These are phyloP conservation scores for Origma solitaria DNA, from an alignment of 2,113 vertebrate genomes.

Conservation along the genomic window DNA sequence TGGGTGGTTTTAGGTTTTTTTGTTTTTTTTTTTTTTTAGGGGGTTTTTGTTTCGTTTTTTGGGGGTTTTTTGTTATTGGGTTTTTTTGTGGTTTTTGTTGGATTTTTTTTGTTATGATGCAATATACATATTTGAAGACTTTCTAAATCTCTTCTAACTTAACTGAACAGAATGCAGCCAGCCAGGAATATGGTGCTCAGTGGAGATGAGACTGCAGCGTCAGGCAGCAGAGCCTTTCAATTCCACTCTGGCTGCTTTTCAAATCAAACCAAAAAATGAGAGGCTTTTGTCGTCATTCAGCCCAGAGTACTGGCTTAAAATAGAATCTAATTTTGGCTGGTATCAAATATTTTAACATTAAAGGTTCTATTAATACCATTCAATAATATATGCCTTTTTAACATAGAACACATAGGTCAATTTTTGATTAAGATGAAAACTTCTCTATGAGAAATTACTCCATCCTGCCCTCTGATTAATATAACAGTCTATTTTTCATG, in stretches of 20 bases:
- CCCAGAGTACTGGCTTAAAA: background rate
- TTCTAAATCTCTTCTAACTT: background rate
- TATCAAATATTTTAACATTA: slow-evolving; percentile 36
- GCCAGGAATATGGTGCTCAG: background rate
- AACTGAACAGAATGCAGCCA: background rate
- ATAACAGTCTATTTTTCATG: background rate
- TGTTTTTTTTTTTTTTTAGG: too few relatives aligned
- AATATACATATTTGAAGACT: background rate
- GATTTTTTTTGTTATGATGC: too few relatives aligned
- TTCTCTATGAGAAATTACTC: background rate
- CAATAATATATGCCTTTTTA: slow-evolving; percentile 48
- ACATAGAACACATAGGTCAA: background rate
- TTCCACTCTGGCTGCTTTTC: background rate
- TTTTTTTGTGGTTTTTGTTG: too few relatives aligned
- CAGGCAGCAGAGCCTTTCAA: background rate
- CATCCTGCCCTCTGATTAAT: slow-evolving; percentile 24
- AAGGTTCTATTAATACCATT: slow-evolving; percentile 43
- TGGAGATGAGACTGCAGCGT: background rate
- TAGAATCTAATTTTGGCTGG: slow-evolving; percentile 22
- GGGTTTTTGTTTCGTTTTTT: too few relatives aligned
- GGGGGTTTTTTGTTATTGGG: too few relatives aligned
- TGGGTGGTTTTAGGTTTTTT: too few relatives aligned
- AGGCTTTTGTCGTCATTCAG: background rate
- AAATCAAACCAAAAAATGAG: background rate
- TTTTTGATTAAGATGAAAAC: slow-evolving; percentile 37